Evolutionary conservation across 2,113 vertebrate species (phyloP), one percentile per base, ranked within the genome.

Genomic region (Mohoua ochrocephala): DNA sequence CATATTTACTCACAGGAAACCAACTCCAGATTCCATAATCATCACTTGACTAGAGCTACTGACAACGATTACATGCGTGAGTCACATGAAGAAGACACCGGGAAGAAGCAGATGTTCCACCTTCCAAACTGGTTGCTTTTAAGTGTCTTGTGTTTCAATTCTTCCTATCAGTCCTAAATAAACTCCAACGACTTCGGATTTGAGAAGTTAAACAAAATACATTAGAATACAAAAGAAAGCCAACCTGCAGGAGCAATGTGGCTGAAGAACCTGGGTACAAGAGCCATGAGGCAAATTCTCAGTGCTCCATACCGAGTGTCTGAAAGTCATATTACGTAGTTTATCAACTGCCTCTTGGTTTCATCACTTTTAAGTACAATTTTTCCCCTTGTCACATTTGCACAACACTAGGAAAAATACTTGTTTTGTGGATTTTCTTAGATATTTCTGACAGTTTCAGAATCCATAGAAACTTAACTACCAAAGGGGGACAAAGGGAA

Each of bases 311-410:
- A 31, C 2, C 1, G 24, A 65, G 27, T 6, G 11, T 31, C 30
- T 67, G 33, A 67, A 75, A 91, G 13, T 1, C 0, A 0, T 28
- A 50, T 39, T 23, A 49, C 0, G 0, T 2, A 59, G 31, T 5
- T 0, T 41, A 64, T n/a, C 59, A 61, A 30, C 7, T 31, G 35
- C 22, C 50, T 61, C 63, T 61, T 31, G 23, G 11, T 67, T 89
- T 67, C 59, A 42, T 19, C 35, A 37, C 21, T 70, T 68, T 22
- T 14, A 77, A 74, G 22, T 23, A 80, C 5, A 30, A 5, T 53
- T 80, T 76, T 52, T 35, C 26, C n/a, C 39, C 33, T 37, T 24
- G 10, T 30, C 21, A 45, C 33, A 74, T 81, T 39, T 59, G 60
- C 23, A 89, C 24, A 81, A 45, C 11, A 42, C 56, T 77, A 26